Conservation (phyloP, 1,140 invertebrate genomes). For the Drosophila subobscura region DNA sequence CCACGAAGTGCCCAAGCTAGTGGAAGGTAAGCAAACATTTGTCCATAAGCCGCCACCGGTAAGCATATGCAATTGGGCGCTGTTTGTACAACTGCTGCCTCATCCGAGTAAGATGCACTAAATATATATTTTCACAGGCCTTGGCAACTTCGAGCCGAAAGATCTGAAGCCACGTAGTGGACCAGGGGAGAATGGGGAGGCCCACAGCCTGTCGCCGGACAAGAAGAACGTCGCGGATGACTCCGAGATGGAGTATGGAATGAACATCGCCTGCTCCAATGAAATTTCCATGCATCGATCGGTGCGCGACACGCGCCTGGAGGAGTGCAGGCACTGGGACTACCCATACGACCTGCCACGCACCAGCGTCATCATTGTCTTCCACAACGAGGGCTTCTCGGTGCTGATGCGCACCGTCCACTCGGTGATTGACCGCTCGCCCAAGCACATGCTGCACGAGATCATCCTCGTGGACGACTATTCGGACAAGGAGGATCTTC, state of each 20-base stretch:
- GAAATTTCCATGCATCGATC: conserved; percentile 92
- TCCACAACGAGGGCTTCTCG: conserved; percentile 99
- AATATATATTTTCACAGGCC: conserved; percentile 55
- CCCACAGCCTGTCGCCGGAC: conserved; percentile 57
- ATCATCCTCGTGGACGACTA: conserved; percentile 99
- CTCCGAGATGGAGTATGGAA: conserved; percentile 95
- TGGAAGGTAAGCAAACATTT: conserved; percentile 67
- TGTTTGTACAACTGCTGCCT: conserved; percentile 35
- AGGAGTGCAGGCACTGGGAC: conserved; percentile 98
- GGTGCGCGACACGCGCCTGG: conserved; percentile 93
- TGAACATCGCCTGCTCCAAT: conserved; percentile 98
- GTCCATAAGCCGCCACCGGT: background rate
- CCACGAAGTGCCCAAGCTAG: conserved; percentile 71
- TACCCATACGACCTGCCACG: conserved; percentile 95
- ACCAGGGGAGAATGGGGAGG: conserved; percentile 91
- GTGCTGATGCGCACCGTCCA: conserved; percentile 98
- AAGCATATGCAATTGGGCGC: conserved; percentile 1
- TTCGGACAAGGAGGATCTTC: conserved; percentile 97
- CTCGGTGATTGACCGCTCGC: conserved; percentile 96
- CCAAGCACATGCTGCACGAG: conserved; percentile 95
- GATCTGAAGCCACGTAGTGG: conserved; percentile 86
- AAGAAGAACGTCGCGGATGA: conserved; percentile 89
- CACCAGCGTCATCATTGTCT: conserved; percentile 98
- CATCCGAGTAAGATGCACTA: background rate
- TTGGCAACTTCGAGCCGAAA: conserved; percentile 89